These are phyloP conservation scores for Diplodus puntazzo DNA, from an alignment of 2,797 vertebrate genomes.

Conservation along the genomic window DNA sequence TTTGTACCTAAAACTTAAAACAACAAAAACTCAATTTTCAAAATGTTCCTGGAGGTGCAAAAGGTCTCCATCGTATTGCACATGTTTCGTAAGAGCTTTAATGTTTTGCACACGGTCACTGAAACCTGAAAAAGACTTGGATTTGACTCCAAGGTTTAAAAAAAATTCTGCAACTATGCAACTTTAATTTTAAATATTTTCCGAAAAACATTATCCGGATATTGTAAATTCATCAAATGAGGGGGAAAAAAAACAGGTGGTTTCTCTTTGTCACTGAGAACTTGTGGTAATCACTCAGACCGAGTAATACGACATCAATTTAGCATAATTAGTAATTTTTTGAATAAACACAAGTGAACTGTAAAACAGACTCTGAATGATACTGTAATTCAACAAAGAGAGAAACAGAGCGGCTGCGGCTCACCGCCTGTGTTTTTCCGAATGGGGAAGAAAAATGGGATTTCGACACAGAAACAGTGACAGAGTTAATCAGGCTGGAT, in stretches of 20 bases:
- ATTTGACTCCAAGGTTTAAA: background rate
- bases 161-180: background rate
- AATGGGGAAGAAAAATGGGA: background rate
- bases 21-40: background rate
- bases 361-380: conserved; percentile 38
- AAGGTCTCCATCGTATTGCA: background rate
- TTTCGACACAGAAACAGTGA: conserved; percentile 51
- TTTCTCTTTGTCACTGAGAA: background rate
- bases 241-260: background rate
- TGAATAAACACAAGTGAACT: conserved; percentile 32
- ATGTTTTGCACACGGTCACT: background rate
- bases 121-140: background rate
- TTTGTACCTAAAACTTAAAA: background rate
- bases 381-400: conserved; percentile 29
- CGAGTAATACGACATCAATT: conserved; percentile 1
- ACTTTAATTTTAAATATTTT: background rate
- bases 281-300: background rate
- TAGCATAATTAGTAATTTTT: conserved; percentile 6
- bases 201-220: background rate
- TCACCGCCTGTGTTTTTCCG: conserved; percentile 39
- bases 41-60: background rate
- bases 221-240: background rate
- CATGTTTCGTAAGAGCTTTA: background rate
- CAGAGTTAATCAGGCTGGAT: conserved; percentile 51
- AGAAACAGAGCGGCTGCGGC: conserved; percentile 34